Evolutionary conservation across 1,140 invertebrate species (phyloP).

Genomic region (Melipona quadrifasciata): DNA sequence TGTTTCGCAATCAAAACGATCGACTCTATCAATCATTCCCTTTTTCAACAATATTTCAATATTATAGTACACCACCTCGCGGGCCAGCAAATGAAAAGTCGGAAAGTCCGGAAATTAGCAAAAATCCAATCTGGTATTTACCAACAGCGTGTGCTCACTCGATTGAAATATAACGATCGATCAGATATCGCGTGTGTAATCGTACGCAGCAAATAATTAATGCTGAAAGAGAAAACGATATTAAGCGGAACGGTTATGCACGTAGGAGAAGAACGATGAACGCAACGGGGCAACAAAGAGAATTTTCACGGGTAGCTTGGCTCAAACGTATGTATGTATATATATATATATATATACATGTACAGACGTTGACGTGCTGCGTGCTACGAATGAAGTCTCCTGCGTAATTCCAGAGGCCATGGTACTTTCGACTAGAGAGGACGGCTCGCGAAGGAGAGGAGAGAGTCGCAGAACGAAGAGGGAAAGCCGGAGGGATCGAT

Average conservation of each 20-base stretch:
- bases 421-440: conserved; percentile 41
- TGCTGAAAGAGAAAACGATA: not conserved
- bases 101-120: not conserved
- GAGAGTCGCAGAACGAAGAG: conserved; percentile 60
- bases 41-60: no score
- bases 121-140: not conserved
- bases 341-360: no score
- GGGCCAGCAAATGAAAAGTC: not conserved
- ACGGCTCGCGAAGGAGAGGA: conserved; percentile 49
- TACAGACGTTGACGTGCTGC: conserved; percentile 62
- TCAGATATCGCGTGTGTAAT: not conserved
- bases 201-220: not conserved
- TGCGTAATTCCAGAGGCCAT: conserved; percentile 69
- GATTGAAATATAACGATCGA: not conserved
- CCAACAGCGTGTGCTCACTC: not conserved
- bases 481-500: conserved; percentile 73
- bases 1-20: no score
- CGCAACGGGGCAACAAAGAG: not conserved
- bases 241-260: not conserved
- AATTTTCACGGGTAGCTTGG: not conserved
- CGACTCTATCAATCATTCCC: no score
- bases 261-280: not conserved
- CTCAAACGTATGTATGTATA: not conserved
- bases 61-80: no score
- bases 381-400: conserved; percentile 72